Base-by-base conservation (phyloP, 2,797 vertebrate genomes). In the Hemibagrus guttatus region DNA sequence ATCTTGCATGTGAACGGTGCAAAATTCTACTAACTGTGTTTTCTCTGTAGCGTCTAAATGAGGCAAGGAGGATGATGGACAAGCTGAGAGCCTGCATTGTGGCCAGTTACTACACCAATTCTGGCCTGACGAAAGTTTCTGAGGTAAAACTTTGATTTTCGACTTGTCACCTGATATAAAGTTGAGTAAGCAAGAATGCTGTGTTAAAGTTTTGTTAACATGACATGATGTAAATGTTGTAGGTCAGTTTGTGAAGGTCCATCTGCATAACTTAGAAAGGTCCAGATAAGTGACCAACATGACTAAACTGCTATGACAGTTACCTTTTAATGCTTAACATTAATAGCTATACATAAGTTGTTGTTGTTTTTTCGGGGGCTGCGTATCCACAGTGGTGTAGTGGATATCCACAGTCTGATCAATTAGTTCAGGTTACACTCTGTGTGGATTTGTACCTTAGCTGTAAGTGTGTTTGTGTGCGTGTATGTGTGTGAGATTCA, bases 51-150 rank as follows among this genome's bases (percentile, higher is more conserved):
- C 96, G 98, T 64, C 95, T 99, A 84, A 97, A 97, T 90, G 98
- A 99, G 93, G 98, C 98, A 59, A 96, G 98, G 90, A 97, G 97
- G 92, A 99, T 99, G 98, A 99, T 99, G 98, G 98, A 99, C 94
- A 99, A 99, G 92, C 94, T 99, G 46, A 96, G 98, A 85, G 98
- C 98, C 87, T 99, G 98, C 89, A 99, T 99, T 85, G 98, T 99
- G 89, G 98, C 98, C 28, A 99, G 98, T 94, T 99, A 99, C 90
- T 99, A 98, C 0, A 98, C 98, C 3, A 99, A 94, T 85, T 96
- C 98, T 58, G 97, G 97, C 64, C 93, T 97, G 86, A 94, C 97
- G 59, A 99, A 97, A 94, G 93, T 95, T 86, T 95, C 97, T 87
- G 98, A 99, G 96, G 98, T 99, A 95, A 95, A 87, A 0, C 56